A percentile compares a stretch with the other conserved stretches of the same genome.
phyloP scores from a whole-genome alignment of 2,113 vertebrate genomes.

The Prochilodus magdalenae region DNA sequence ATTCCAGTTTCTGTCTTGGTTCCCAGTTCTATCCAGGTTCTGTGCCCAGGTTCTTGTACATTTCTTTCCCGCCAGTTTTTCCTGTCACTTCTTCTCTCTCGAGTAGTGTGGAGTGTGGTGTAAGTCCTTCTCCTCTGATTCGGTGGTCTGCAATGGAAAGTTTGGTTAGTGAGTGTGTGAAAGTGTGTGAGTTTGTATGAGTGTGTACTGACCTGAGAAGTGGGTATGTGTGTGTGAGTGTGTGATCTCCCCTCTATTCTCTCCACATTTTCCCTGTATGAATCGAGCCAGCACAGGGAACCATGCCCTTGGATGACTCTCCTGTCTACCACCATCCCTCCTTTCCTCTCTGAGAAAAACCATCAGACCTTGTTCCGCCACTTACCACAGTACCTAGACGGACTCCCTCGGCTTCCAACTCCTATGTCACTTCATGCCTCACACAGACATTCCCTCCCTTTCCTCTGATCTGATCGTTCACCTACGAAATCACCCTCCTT shows the following conservation, averaged over 20 bases:
- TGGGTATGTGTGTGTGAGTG: constrained; percentile 44
- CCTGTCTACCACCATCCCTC: constrained; percentile 55
- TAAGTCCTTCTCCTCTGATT: constrained; percentile 32
- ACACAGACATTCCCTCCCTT: constrained; percentile 43
- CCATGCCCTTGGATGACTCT: no score
- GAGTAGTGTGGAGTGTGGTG: constrained; percentile 34
- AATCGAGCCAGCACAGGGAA: constrained; percentile 59
- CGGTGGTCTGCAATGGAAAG: constrained; percentile 26
- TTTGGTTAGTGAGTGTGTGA: constrained; percentile 38
- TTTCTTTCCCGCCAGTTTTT: not conserved
- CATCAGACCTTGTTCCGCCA: no score
- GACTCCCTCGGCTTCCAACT: constrained; percentile 15
- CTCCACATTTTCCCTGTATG: constrained; percentile 62
- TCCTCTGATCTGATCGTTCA: constrained; percentile 45
- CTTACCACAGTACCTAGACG: no score
- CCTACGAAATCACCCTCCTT: constrained; percentile 41
- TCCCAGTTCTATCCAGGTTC: not conserved
- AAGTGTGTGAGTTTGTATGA: constrained; percentile 40
- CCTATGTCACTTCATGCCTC: constrained; percentile 39
- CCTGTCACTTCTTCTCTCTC: constrained; percentile 20
- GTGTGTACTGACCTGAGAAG: constrained; percentile 48
- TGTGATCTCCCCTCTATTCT: constrained; percentile 58
- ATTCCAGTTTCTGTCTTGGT: no score
- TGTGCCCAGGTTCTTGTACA: not conserved
- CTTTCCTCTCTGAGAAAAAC: no score